These are phyloP conservation scores for Chionomys nivalis DNA, from an alignment of 2,113 vertebrate genomes.

Conservation along the genomic window DNA sequence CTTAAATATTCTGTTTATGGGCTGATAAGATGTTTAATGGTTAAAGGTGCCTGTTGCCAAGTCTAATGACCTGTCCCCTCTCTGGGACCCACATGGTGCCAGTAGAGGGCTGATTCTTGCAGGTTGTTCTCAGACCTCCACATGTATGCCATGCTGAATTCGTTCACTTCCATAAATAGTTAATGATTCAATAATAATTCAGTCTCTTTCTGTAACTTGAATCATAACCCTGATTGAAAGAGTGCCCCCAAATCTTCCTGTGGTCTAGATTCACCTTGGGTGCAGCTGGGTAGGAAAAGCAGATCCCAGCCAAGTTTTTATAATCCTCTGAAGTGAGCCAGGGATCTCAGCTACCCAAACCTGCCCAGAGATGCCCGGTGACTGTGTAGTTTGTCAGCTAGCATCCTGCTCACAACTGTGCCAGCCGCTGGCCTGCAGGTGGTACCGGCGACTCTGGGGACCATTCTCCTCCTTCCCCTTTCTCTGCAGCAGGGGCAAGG, in stretches of 20 bases:
- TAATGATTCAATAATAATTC: neutral
- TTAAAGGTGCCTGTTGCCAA: neutral
- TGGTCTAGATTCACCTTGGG: neutral
- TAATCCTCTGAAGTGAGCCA: neutral
- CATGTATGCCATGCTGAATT: neutral
- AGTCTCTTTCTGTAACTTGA: conserved; percentile 3
- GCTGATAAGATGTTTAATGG: neutral
- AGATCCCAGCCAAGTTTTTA: neutral
- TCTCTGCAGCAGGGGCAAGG: neutral
- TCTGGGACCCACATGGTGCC: neutral
- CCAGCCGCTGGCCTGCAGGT: neutral
- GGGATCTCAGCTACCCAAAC: neutral
- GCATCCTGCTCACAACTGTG: neutral
- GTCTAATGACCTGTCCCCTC: neutral
- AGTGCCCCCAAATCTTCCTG: neutral
- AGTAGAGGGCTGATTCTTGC: neutral
- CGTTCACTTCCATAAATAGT: neutral
- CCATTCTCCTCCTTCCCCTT: neutral
- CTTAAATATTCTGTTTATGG: neutral
- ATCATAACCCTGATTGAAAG: conserved; percentile 3
- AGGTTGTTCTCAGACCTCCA: neutral
- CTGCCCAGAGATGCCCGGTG: neutral
- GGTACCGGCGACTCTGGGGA: neutral
- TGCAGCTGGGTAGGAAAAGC: neutral
- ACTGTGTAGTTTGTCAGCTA: neutral